Conservation (phyloP, 2,888 invertebrate genomes). For the Apoda limacodes region DNA sequence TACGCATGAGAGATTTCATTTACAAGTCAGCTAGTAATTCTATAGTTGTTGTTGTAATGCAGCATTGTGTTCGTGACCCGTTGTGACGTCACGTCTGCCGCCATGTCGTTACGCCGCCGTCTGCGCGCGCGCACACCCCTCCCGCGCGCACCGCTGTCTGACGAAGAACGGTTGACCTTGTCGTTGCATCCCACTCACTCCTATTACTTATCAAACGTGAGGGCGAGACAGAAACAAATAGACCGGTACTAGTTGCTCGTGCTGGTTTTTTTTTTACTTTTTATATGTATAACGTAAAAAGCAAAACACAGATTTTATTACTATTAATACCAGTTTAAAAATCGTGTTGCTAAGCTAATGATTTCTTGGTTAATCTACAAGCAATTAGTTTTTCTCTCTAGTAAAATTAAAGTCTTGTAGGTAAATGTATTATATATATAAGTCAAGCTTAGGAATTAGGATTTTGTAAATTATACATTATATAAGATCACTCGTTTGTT, state of each 20-base stretch:
- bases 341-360: too few relatives aligned
- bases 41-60: too few relatives aligned
- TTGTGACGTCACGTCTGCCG: slow-evolving; percentile 63
- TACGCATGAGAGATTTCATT: slow-evolving; percentile 56
- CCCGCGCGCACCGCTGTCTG: slow-evolving; percentile 50
- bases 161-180: slow-evolving; percentile 66
- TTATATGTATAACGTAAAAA: neutral
- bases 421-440: too few relatives aligned
- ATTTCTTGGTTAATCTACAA: too few relatives aligned
- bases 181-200: slow-evolving; percentile 43
- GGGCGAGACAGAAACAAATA: slow-evolving; percentile 30
- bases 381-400: too few relatives aligned
- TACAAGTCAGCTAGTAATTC: too few relatives aligned
- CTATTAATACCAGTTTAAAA: too few relatives aligned
- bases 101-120: slow-evolving; percentile 29
- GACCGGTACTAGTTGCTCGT: slow-evolving; percentile 32
- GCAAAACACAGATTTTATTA: too few relatives aligned
- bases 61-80: slow-evolving; percentile 45
- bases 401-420: too few relatives aligned
- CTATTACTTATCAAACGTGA: slow-evolving; percentile 24
- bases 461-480: too few relatives aligned
- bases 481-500: too few relatives aligned
- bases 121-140: slow-evolving; percentile 26
- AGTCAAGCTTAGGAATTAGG: too few relatives aligned
- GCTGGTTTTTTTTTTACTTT: neutral